Conservation (phyloP, 2,797 vertebrate genomes). For the Trichosurus vulpecula region DNA sequence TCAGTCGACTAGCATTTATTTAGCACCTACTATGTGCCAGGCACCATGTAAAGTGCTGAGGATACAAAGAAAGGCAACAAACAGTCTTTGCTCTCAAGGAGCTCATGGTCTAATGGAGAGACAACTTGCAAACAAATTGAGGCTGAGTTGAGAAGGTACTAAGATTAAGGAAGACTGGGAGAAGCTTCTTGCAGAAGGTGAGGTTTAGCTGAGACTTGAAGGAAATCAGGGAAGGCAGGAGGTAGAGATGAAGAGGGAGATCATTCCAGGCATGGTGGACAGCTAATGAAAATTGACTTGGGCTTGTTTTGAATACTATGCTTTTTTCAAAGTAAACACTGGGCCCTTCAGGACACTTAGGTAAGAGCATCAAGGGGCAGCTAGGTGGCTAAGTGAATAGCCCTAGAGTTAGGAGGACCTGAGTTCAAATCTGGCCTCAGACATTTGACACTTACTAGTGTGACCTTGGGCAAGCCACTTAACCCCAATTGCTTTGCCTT, state of each 20-base stretch:
- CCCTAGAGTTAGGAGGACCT: no score
- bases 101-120: not conserved
- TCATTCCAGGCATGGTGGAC: not conserved
- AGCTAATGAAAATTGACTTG: not conserved
- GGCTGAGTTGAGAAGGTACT: not conserved
- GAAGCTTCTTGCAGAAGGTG: not conserved
- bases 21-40: not conserved
- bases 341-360: not conserved
- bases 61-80: not conserved
- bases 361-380: not conserved
- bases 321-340: not conserved
- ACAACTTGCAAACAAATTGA: not conserved
- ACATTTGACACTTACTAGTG: no score
- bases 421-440: no score
- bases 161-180: not conserved
- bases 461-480: no score
- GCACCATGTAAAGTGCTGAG: not conserved
- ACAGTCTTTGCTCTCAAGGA: not conserved
- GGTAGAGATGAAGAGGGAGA: not conserved
- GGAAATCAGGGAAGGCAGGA: not conserved
- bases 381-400: no score
- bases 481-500: no score
- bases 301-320: not conserved
- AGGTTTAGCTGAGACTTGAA: not conserved
- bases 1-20: not conserved